These are phyloP conservation scores for Orgyia antiqua DNA, from an alignment of 2,888 invertebrate species.

Conservation along the genomic window DNA sequence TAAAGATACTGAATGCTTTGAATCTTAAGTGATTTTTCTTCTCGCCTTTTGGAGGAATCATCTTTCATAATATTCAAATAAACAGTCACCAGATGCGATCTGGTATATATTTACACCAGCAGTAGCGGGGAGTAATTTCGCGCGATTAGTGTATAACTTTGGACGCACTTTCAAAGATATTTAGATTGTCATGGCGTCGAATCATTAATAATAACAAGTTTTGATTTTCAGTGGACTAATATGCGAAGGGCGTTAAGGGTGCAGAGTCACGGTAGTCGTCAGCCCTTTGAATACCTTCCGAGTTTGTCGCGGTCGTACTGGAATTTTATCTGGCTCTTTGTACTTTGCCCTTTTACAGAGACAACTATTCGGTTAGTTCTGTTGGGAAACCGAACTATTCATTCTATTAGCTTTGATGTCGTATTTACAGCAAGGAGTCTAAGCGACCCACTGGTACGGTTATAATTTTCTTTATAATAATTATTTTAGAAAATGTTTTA, in stretches of 20 bases:
- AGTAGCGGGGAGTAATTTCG: conserved; percentile 54
- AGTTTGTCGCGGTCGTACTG: conserved; percentile 70
- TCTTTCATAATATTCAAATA: conserved; percentile 54
- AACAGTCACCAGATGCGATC: too few relatives aligned
- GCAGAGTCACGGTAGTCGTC: conserved; percentile 57
- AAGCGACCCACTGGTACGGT: conserved; percentile 5
- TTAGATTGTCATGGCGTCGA: conserved; percentile 70
- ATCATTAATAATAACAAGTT: conserved; percentile 76
- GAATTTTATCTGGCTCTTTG: conserved; percentile 77
- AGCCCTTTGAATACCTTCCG: conserved; percentile 68
- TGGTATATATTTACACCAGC: conserved; percentile 67
- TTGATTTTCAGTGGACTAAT: conserved; percentile 75
- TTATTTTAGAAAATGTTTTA: too few relatives aligned
- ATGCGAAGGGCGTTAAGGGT: conserved; percentile 69
- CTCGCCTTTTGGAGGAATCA: conserved; percentile 66
- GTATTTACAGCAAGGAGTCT: conserved; percentile 12
- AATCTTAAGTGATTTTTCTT: conserved; percentile 75
- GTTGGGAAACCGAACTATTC: conserved; percentile 60
- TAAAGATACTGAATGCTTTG: conserved; percentile 74
- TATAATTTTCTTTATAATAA: too few relatives aligned
- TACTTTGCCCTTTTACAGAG: conserved; percentile 65
- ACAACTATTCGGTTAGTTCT: conserved; percentile 68
- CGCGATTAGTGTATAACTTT: conserved; percentile 61
- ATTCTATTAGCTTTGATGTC: conserved; percentile 56
- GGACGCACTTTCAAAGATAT: conserved; percentile 56